Evolutionary conservation across 1,140 invertebrate genomes (phyloP).

Genomic region (Dysdera silvatica): DNA sequence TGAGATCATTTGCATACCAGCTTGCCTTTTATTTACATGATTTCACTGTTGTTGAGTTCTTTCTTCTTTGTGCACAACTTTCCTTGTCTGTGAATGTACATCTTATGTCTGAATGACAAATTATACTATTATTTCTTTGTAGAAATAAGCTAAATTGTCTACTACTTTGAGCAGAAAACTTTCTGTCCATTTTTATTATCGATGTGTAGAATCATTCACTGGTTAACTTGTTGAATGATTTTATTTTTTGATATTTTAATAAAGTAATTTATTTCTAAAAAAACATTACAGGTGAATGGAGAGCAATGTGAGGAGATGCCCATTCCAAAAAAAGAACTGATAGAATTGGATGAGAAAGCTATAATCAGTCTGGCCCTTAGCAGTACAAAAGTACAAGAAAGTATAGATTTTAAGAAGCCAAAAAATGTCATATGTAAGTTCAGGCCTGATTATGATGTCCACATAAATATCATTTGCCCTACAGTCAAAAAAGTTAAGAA

Average conservation of each 20-base stretch:
- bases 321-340: conserved; percentile 48
- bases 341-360: conserved; percentile 49
- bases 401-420: conserved; percentile 1
- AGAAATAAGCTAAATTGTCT: background rate
- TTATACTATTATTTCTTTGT: background rate
- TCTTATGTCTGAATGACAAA: background rate
- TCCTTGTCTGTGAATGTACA: no score
- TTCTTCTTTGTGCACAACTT: no score
- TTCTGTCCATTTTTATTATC: background rate
- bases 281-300: conserved; percentile 53
- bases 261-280: no score
- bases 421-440: background rate
- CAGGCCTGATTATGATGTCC: conserved; percentile 13
- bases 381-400: conserved; percentile 2
- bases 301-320: conserved; percentile 48
- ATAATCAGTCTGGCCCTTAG: conserved; percentile 50
- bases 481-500: no score
- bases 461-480: no score
- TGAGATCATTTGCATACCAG: no score
- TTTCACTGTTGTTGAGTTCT: no score
- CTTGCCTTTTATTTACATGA: no score
- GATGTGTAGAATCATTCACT: background rate
- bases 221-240: background rate
- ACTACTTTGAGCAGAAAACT: background rate
- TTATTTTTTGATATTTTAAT: conserved; percentile 26